Evolutionary conservation across 2,888 invertebrate genomes (phyloP).

Genomic region (Drosophila mimica): DNA sequence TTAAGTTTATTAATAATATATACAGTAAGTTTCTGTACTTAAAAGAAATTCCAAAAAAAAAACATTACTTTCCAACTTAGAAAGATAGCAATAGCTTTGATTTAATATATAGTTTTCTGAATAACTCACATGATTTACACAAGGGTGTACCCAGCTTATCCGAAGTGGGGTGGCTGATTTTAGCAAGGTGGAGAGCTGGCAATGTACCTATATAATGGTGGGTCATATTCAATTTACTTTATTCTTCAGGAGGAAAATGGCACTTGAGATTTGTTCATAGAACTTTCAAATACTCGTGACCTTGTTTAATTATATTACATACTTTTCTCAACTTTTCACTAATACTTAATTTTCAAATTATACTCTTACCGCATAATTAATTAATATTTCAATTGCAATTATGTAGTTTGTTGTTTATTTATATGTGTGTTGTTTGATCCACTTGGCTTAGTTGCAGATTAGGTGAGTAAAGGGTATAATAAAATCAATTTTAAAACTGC

Average conservation of each 20-base stretch:
- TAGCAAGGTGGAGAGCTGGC: background rate
- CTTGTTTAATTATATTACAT: background rate
- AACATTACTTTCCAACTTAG: background rate
- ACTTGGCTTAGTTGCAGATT: too few relatives aligned
- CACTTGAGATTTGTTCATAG: background rate
- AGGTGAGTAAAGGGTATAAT: background rate
- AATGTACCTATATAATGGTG: background rate
- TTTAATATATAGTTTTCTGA: background rate
- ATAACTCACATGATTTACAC: background rate
- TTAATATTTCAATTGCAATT: background rate
- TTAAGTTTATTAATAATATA: background rate
- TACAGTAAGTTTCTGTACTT: background rate
- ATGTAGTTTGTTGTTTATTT: background rate
- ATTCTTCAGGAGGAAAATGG: background rate
- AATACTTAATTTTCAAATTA: background rate
- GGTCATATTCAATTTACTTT: background rate
- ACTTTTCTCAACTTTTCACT: background rate
- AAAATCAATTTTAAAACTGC: conserved; percentile 8
- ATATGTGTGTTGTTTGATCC: background rate
- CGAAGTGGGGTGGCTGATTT: background rate
- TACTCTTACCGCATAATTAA: background rate
- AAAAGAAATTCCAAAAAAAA: background rate
- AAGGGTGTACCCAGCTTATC: background rate
- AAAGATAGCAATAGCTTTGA: background rate
- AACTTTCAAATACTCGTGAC: background rate